Percentiles rank a stretch among this genome's conserved stretches.
Conservation (phyloP, 2,113 vertebrate genomes). For the Chrysochloris asiatica region DNA sequence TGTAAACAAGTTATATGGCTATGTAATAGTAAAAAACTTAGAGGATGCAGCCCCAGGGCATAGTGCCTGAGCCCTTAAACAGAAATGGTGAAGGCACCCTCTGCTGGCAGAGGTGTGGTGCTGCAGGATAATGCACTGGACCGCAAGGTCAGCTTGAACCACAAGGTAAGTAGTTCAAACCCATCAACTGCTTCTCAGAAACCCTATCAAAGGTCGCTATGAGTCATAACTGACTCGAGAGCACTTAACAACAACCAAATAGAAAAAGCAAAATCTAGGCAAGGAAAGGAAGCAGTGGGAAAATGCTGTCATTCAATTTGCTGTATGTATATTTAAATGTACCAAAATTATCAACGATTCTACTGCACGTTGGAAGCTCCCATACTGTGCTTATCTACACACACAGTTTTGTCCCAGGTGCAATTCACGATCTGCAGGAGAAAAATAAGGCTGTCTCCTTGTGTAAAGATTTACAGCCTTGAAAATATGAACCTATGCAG, state of each 20-base stretch:
- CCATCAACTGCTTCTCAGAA: too few relatives aligned
- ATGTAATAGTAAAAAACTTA: conserved; percentile 45
- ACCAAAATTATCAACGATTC: conserved; percentile 40
- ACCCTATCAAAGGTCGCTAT: too few relatives aligned
- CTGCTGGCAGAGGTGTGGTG: conserved; percentile 46
- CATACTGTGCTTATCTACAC: not conserved
- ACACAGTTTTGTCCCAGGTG: not conserved
- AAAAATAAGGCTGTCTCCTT: too few relatives aligned
- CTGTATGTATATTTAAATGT: conserved; percentile 26
- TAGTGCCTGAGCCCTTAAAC: not conserved
- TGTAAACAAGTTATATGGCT: conserved; percentile 46
- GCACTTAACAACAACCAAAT: not conserved
- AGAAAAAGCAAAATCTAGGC: not conserved
- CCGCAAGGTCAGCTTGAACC: too few relatives aligned
- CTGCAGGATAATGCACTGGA: too few relatives aligned
- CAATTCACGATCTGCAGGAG: not conserved
- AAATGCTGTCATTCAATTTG: not conserved
- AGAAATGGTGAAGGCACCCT: conserved; percentile 48
- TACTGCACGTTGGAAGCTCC: conserved; percentile 12
- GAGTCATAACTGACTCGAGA: too few relatives aligned
- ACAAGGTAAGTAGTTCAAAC: too few relatives aligned
- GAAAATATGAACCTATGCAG: too few relatives aligned
- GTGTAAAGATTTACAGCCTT: too few relatives aligned
- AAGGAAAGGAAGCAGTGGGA: not conserved
- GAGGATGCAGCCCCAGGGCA: not conserved